Base-by-base conservation (phyloP, 2,113 vertebrate genomes). In the Zosterops japonicus region DNA sequence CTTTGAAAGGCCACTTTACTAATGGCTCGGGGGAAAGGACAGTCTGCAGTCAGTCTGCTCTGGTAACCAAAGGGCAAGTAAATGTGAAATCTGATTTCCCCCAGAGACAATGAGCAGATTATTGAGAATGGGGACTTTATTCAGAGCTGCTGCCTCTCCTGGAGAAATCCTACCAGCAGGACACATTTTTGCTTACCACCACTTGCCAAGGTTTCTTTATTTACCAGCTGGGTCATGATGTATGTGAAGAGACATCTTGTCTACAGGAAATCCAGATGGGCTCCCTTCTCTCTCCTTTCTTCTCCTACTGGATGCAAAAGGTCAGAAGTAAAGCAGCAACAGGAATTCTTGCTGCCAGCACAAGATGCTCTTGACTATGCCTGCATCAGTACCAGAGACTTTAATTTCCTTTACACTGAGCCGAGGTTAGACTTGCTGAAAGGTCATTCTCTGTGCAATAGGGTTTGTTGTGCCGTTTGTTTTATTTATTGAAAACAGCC, bases 401-500 rank as follows among this genome's bases (percentile, higher is more conserved):
- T 97, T 93, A 95, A 96, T 96, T 96, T 97, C 93, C 94, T 95
- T 94, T 95, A 57, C 57, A 33, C 81, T 87, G 81, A 72, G 39
- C 89, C 89, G 22, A 95, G 94, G 89, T 95, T 96, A 90, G 60
- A 6, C 80, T 95, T 25, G 1, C 94, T 89, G 91, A 96, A 97
- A 97, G 96, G 96, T 97, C 96, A 94, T 46, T 89, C 82, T 95
- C 56, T 87, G 72, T 91, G 83, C 91, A 93, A 5, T 90, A 92
- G 78, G 82, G 76, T 94, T 93, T 80, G 85, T 33, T 96, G 81
- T 92, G 68, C 90, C 13, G 3, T 94, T 95, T 95, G 92, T 93
- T 96, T 93, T 95, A 82, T 91, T 96, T 96, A 97, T 95, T 93
- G 95, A 94, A 89, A 94, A 71, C 77, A 82, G 89, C 69, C n/a